Evolutionary conservation across 1,140 invertebrate genomes (phyloP).

Genomic region (Drosophila nebulosa): DNA sequence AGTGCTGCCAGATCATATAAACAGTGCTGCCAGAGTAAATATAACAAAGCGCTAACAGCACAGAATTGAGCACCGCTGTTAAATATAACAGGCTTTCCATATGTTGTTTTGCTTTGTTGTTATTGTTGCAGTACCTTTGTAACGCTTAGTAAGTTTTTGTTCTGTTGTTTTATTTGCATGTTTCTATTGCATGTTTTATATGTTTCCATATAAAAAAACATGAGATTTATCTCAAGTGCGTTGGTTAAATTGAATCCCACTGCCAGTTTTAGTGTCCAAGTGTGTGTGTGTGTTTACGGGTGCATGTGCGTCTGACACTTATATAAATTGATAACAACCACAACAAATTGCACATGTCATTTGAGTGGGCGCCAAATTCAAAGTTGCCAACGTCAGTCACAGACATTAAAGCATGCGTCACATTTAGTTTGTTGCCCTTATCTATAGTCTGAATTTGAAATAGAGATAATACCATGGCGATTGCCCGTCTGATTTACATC

Average conservation of each 20-base stretch:
- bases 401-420: not conserved
- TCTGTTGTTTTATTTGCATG: not conserved
- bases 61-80: too few species aligned
- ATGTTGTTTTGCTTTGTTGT: too few species aligned
- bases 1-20: too few species aligned
- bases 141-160: not conserved
- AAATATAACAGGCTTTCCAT: not conserved
- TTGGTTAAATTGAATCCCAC: not conserved
- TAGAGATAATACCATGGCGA: slow-evolving; percentile 8
- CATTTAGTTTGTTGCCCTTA: slow-evolving; percentile 7
- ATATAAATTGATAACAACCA: not conserved
- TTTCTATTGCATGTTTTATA: not conserved
- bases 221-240: not conserved
- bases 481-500: not conserved
- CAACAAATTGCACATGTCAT: not conserved
- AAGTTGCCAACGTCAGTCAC: slow-evolving; percentile 25
- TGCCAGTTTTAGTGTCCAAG: not conserved
- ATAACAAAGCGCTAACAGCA: too few species aligned
- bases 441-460: not conserved
- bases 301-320: not conserved
- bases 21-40: too few species aligned
- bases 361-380: slow-evolving; percentile 35
- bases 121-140: not conserved
- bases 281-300: not conserved
- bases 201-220: not conserved